Conservation (phyloP, 2,888 invertebrate genomes). For the Tiliacea aurago region DNA sequence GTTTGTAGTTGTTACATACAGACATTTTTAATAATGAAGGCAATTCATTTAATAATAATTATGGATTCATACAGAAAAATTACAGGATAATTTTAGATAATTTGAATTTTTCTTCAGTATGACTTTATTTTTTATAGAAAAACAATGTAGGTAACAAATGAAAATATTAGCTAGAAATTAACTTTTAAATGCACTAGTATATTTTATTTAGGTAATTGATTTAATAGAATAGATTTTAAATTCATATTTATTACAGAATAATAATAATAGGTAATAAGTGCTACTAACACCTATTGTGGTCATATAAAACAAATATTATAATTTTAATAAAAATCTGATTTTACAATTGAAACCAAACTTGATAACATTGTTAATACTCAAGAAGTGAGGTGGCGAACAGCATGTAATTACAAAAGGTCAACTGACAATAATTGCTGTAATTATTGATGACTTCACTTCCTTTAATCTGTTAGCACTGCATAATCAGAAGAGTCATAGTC, state of each 20-base stretch:
- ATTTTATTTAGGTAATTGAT: too few relatives aligned
- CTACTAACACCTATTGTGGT: neutral
- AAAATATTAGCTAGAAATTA: neutral
- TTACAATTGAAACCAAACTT: neutral
- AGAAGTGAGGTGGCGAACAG: neutral
- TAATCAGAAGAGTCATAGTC: neutral
- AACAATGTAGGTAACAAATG: neutral
- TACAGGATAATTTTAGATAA: neutral
- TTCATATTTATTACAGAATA: neutral
- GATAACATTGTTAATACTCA: neutral
- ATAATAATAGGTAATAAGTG: neutral
- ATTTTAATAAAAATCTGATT: neutral
- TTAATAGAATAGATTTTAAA: neutral
- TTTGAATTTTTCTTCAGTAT: neutral
- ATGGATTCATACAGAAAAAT: constrained; percentile 1
- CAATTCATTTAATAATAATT: neutral
- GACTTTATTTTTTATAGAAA: neutral
- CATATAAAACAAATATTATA: neutral
- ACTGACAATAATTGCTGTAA: neutral
- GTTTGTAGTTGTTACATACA: neutral
- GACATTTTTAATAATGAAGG: neutral
- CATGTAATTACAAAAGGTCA: neutral
- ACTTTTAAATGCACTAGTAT: neutral
- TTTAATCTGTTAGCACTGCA: neutral
- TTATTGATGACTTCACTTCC: constrained; percentile 27